Conservation (phyloP, 2,113 vertebrate genomes). For the Indicator indicator region DNA sequence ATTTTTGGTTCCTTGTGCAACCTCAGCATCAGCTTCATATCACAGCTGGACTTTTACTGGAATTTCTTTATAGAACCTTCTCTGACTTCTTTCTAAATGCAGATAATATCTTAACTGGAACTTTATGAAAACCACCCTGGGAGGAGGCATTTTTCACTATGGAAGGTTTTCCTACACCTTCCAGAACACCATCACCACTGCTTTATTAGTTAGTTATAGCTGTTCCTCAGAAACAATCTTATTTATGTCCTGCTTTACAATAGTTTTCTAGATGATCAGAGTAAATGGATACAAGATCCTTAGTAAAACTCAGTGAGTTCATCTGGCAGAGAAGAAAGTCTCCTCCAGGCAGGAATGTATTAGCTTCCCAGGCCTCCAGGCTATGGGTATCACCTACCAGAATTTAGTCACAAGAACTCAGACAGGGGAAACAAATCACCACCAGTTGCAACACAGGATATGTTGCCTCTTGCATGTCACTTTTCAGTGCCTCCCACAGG, state of each 20-base stretch:
- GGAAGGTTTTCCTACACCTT: neutral
- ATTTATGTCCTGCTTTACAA: neutral
- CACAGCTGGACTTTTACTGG: neutral
- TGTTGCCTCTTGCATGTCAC: neutral
- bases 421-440: neutral
- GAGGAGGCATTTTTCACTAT: neutral
- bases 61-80: neutral
- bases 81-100: neutral
- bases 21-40: neutral
- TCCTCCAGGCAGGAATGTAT: neutral
- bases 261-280: neutral
- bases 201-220: neutral
- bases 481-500: neutral
- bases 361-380: neutral
- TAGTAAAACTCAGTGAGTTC: neutral
- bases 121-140: neutral
- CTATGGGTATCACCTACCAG: neutral
- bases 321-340: neutral
- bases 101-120: neutral
- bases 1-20: neutral
- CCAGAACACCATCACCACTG: neutral
- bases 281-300: neutral
- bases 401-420: neutral
- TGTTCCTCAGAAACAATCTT: accelerated
- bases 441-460: neutral